phyloP scores from a whole-genome alignment of 2,113 vertebrate genomes.

The Atrichornis clamosus region DNA sequence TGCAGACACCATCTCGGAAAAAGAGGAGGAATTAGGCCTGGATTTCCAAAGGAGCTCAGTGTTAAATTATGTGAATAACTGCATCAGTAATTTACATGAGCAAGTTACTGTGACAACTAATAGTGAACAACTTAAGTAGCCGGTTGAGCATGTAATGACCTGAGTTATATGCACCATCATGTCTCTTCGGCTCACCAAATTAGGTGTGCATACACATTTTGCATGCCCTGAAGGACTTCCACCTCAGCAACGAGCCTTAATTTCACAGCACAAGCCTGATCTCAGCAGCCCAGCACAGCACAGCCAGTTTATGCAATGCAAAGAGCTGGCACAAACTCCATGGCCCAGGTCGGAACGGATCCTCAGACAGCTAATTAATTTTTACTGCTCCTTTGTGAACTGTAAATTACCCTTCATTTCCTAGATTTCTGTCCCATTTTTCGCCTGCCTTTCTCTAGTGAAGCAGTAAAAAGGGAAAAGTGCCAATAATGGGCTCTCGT shows the following conservation, averaged over 20 bases:
- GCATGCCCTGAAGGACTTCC: constrained; percentile 20
- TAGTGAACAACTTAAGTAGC: constrained; percentile 21
- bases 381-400: constrained; percentile 67
- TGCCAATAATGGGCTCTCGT: constrained; percentile 42
- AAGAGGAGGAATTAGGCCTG: not conserved
- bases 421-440: constrained; percentile 65
- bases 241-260: constrained; percentile 4
- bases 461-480: constrained; percentile 48
- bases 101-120: constrained; percentile 67
- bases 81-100: constrained; percentile 34
- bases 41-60: constrained; percentile 5
- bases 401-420: constrained; percentile 67
- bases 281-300: not conserved
- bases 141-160: constrained; percentile 50
- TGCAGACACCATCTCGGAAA: not conserved
- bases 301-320: not conserved
- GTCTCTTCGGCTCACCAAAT: constrained; percentile 42
- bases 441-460: constrained; percentile 9
- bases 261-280: constrained; percentile 17
- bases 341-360: not conserved
- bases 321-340: constrained; percentile 38
- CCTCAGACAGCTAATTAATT: constrained; percentile 68
- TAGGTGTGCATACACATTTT: constrained; percentile 47
- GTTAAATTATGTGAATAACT: constrained; percentile 47
- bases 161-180: constrained; percentile 31